A percentile compares a stretch with the other conserved stretches of the same genome.
These are phyloP conservation scores for Acanthiza pusilla DNA, from an alignment of 2,797 vertebrate species.

Conservation along the genomic window DNA sequence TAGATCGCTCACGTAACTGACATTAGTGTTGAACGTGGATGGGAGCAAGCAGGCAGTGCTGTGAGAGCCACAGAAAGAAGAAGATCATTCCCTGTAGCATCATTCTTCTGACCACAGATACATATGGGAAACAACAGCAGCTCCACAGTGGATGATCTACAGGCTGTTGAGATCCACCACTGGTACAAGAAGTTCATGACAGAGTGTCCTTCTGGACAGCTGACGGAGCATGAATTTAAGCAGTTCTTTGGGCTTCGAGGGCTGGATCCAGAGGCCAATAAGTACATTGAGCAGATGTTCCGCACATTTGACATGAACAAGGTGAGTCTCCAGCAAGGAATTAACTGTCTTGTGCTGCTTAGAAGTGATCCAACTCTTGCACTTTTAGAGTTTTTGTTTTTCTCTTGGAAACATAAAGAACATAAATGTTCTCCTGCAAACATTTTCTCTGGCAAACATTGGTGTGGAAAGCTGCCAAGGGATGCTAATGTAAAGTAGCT, in stretches of 20 bases:
- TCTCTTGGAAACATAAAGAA: not conserved
- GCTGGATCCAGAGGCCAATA: conserved; percentile 84
- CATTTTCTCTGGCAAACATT: not conserved
- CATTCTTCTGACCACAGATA: not conserved
- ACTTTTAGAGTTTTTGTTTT: not conserved
- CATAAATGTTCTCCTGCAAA: not conserved
- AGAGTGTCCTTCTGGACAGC: conserved; percentile 90
- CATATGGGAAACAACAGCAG: conserved; percentile 83
- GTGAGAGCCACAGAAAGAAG: not conserved
- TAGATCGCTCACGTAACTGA: not conserved
- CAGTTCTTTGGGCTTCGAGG: conserved; percentile 89
- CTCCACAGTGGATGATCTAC: conserved; percentile 85
- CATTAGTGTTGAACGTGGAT: not conserved
- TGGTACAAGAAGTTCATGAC: conserved; percentile 97
- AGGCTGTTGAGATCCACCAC: conserved; percentile 90
- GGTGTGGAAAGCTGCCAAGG: not conserved
- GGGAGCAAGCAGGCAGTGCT: not conserved
- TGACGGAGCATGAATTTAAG: conserved; percentile 92
- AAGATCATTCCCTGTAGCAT: not conserved
- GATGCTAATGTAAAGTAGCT: not conserved
- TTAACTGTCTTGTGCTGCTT: not conserved
- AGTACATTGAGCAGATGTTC: conserved; percentile 94
- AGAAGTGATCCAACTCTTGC: not conserved
- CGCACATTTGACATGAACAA: conserved; percentile 94
- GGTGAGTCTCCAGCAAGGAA: conserved; percentile 63